A percentile compares a stretch with the other conserved stretches of the same genome.
phyloP scores from a whole-genome alignment of 2,113 vertebrate genomes.

The Plecotus auritus region DNA sequence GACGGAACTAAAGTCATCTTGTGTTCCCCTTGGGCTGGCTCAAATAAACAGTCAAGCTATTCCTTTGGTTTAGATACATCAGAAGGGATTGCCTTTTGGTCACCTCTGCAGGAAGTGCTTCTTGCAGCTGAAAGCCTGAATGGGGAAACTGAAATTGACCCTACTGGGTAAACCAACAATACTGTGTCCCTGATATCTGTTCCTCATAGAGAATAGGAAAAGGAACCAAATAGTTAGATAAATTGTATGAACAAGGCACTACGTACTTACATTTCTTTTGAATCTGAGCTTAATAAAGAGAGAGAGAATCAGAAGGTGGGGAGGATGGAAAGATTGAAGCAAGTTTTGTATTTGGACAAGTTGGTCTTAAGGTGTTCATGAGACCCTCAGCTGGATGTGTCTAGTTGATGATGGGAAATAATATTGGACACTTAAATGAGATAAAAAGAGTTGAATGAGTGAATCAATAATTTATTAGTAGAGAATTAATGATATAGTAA shows the following conservation, averaged over 20 bases:
- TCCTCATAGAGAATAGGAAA: neutral
- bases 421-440: neutral
- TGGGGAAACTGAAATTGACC: neutral
- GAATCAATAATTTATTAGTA: neutral
- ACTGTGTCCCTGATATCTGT: neutral
- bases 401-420: neutral
- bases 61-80: neutral
- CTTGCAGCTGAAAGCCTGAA: neutral
- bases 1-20: neutral
- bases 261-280: neutral
- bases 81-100: neutral
- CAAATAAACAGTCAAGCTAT: neutral
- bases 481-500: neutral
- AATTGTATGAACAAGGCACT: neutral
- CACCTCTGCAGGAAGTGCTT: neutral
- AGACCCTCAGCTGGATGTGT: neutral
- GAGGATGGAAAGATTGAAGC: neutral
- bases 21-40: neutral
- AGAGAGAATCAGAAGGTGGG: neutral
- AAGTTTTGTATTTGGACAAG: neutral
- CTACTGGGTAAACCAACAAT: neutral
- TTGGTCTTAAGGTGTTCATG: neutral
- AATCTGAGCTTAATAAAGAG: neutral
- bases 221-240: neutral
- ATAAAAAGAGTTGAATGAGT: neutral